Conservation (phyloP, 2,797 vertebrate species). For the Myotis pilosus region DNA sequence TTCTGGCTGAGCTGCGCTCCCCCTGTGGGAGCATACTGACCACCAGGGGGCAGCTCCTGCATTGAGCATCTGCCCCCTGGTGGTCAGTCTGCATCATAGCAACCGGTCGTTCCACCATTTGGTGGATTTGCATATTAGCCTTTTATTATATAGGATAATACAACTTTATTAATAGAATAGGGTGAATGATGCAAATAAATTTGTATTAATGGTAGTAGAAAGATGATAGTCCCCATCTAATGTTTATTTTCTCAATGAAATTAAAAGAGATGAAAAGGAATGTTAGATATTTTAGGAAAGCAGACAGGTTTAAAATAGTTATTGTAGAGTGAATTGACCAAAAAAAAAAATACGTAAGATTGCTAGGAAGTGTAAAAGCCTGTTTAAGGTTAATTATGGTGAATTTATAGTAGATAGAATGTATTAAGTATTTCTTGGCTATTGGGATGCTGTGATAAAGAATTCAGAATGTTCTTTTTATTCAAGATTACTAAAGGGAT, state of each 20-base stretch:
- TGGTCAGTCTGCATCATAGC: too few species aligned
- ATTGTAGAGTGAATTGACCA: not conserved
- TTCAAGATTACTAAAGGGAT: not conserved
- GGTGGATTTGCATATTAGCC: too few species aligned
- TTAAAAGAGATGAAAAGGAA: not conserved
- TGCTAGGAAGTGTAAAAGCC: not conserved
- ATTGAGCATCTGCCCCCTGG: too few species aligned
- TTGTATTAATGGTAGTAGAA: not conserved
- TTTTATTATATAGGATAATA: not conserved
- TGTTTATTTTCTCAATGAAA: slow-evolving; percentile 1
- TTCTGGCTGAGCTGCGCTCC: too few species aligned
- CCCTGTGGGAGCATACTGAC: too few species aligned
- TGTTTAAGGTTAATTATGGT: not conserved
- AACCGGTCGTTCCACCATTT: too few species aligned
- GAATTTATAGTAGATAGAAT: not conserved
- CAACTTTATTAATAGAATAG: not conserved
- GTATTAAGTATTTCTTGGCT: not conserved
- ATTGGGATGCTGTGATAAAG: not conserved
- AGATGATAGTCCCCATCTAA: not conserved
- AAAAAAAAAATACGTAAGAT: not conserved
- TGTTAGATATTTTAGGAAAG: not conserved
- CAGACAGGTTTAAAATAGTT: not conserved
- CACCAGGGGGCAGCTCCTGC: too few species aligned
- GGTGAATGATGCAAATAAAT: not conserved
- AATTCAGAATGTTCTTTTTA: slow-evolving; percentile 13